These are phyloP conservation scores for Rhyacophila evoluta DNA, from an alignment of 2,888 invertebrate species.

Conservation along the genomic window DNA sequence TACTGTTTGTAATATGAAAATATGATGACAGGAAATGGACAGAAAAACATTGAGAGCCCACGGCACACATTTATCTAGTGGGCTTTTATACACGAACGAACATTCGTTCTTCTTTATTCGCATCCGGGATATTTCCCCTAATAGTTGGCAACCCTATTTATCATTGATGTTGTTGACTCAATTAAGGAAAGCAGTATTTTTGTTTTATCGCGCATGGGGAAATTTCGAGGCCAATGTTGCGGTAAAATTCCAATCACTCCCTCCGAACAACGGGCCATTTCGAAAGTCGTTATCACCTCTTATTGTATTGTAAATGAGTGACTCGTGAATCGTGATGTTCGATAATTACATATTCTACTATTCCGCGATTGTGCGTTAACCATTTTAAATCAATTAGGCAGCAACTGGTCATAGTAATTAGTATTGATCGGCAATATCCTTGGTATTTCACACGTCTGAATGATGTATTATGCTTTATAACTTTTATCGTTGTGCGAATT, in stretches of 20 bases:
- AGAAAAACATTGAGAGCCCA: too few species aligned
- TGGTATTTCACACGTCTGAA: background rate
- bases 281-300: background rate
- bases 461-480: background rate
- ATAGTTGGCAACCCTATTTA: too few species aligned
- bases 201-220: background rate
- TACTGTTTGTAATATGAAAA: too few species aligned
- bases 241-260: background rate
- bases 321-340: too few species aligned
- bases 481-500: too few species aligned
- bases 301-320: background rate
- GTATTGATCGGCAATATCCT: background rate
- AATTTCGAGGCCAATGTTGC: background rate
- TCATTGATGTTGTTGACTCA: background rate
- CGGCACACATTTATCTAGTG: too few species aligned
- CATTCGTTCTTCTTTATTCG: too few species aligned
- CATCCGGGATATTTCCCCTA: too few species aligned
- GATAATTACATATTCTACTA: background rate
- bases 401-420: background rate
- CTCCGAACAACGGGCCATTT: background rate
- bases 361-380: background rate
- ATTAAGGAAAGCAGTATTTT: slow-evolving; percentile 4
- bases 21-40: too few species aligned
- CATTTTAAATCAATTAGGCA: slow-evolving; percentile 5
- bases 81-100: too few species aligned